Evolutionary conservation across 2,888 invertebrate species (phyloP).

Genomic region (Sisyra terminalis): DNA sequence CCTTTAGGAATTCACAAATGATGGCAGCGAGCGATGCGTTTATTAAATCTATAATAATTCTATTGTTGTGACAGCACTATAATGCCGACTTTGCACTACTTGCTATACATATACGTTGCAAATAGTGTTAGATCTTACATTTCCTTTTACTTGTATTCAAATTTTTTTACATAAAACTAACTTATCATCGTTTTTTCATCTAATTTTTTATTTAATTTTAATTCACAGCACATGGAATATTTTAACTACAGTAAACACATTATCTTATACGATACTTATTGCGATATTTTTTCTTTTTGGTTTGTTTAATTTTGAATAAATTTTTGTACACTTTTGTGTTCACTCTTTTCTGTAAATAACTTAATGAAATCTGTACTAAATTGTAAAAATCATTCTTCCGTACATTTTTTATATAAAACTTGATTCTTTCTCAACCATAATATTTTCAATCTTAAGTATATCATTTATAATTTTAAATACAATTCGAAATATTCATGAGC

Average conservation of each 20-base stretch:
- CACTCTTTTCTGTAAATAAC: too few relatives aligned
- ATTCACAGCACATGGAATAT: not conserved
- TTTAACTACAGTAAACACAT: not conserved
- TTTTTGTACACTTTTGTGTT: too few relatives aligned
- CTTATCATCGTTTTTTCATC: not conserved
- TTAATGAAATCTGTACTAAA: too few relatives aligned
- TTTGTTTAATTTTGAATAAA: not conserved
- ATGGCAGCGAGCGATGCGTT: conserved; percentile 14
- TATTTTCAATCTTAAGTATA: too few relatives aligned
- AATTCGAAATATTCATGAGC: too few relatives aligned
- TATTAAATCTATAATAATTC: conserved; percentile 6
- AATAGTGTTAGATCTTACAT: not conserved
- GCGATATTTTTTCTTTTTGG: not conserved
- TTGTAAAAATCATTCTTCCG: too few relatives aligned
- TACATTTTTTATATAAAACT: too few relatives aligned
- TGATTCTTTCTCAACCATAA: too few relatives aligned
- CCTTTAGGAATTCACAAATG: conserved; percentile 21
- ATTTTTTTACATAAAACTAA: not conserved
- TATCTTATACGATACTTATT: not conserved
- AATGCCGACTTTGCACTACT: not conserved
- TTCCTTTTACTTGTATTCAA: not conserved
- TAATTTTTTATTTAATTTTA: not conserved
- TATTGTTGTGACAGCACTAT: conserved; percentile 8
- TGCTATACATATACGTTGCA: not conserved
- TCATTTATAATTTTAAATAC: too few relatives aligned